Evolutionary conservation across 1,140 invertebrate species (phyloP).

Genomic region (Penaeus vannamei): DNA sequence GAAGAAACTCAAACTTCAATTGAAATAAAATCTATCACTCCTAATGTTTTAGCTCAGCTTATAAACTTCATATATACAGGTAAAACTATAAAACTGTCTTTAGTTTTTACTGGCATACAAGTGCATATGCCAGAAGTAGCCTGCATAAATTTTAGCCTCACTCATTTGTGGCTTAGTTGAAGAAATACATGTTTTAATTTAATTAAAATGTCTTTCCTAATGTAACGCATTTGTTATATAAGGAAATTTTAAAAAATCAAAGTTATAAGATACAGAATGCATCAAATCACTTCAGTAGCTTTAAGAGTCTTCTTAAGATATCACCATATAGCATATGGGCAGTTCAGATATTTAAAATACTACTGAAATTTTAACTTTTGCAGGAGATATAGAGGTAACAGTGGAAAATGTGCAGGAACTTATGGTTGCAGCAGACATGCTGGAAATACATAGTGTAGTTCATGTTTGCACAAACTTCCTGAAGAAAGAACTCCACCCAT

Average conservation of each 20-base stretch:
- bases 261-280: too few relatives aligned
- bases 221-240: too few relatives aligned
- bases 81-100: slow-evolving; percentile 69
- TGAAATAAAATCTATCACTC: slow-evolving; percentile 83
- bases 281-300: too few relatives aligned
- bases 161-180: too few relatives aligned
- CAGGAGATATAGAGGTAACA: slow-evolving; percentile 75
- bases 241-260: too few relatives aligned
- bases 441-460: slow-evolving; percentile 89
- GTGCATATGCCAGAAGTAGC: neutral
- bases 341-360: neutral
- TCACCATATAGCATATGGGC: too few relatives aligned
- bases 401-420: slow-evolving; percentile 91
- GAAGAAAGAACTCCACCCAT: slow-evolving; percentile 88
- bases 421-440: slow-evolving; percentile 92
- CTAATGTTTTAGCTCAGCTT: slow-evolving; percentile 82
- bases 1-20: slow-evolving; percentile 83
- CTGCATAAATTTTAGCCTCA: neutral
- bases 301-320: too few relatives aligned
- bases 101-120: neutral
- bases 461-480: slow-evolving; percentile 90
- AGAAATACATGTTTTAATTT: too few relatives aligned
- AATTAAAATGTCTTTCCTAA: too few relatives aligned
- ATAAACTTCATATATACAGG: slow-evolving; percentile 94
- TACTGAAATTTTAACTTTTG: slow-evolving; percentile 55